Conservation (phyloP, 2,888 invertebrate species). For the Phasia obesa region DNA sequence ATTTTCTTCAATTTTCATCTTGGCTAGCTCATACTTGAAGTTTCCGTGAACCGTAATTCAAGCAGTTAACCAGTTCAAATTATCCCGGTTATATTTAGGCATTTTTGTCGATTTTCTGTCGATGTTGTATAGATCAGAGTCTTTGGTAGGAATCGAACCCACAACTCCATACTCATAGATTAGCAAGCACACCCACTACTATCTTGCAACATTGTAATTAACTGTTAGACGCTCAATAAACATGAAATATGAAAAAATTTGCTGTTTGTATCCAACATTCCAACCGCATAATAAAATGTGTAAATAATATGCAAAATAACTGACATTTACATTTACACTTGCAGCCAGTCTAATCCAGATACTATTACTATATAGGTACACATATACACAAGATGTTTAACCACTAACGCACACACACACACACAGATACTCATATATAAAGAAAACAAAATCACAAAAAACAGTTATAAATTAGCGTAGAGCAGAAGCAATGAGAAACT, state of each 20-base stretch:
- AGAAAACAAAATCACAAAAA: slow-evolving; percentile 2
- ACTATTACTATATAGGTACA: too few species aligned
- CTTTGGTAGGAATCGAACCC: too few species aligned
- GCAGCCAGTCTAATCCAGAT: slow-evolving; percentile 23
- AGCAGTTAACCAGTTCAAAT: too few species aligned
- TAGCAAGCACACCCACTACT: too few species aligned
- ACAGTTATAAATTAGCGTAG: background rate
- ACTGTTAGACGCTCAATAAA: background rate
- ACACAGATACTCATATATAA: too few species aligned
- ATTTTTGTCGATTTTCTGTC: too few species aligned
- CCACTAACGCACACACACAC: slow-evolving; percentile 24
- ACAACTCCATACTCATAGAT: too few species aligned
- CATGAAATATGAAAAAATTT: background rate
- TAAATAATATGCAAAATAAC: slow-evolving; percentile 13
- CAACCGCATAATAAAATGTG: slow-evolving; percentile 23
- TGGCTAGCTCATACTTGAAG: too few species aligned
- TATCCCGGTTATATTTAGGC: too few species aligned
- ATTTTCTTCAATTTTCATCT: too few species aligned
- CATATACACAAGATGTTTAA: slow-evolving; percentile 29
- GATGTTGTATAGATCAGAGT: too few species aligned
- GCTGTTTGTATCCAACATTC: background rate
- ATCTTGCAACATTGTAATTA: background rate
- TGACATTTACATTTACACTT: slow-evolving; percentile 12
- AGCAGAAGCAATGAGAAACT: slow-evolving; percentile 14
- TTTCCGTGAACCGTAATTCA: too few species aligned